Evolutionary conservation across 2,113 vertebrate species (phyloP).

Genomic region (Suricata suricatta): DNA sequence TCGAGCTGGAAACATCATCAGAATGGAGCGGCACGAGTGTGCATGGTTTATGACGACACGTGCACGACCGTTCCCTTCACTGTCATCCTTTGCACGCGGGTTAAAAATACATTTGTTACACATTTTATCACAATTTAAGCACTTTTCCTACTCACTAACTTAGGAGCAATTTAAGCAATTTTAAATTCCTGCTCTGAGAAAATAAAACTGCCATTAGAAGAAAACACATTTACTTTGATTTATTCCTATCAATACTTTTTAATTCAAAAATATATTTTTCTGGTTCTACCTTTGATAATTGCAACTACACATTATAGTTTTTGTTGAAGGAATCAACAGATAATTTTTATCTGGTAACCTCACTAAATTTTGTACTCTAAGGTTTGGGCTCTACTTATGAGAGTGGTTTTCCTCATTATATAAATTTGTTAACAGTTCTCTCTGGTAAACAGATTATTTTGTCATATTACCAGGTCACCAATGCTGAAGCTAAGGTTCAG

Average conservation of each 20-base stretch:
- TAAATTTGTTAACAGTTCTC: background rate
- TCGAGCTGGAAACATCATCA: background rate
- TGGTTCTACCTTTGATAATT: conserved; percentile 62
- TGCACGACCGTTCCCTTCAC: background rate
- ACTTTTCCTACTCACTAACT: conserved; percentile 62
- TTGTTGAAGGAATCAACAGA: conserved; percentile 44
- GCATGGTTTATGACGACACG: background rate
- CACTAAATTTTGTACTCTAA: conserved; percentile 40
- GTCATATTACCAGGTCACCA: background rate
- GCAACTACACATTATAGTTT: conserved; percentile 26
- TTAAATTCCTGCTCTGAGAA: conserved; percentile 66
- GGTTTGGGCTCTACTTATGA: conserved; percentile 1
- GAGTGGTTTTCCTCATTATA: background rate
- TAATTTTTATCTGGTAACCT: conserved; percentile 57
- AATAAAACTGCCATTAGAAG: conserved; percentile 67
- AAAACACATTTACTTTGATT: conserved; percentile 72
- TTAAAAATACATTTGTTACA: conserved; percentile 23
- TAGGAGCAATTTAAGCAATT: conserved; percentile 68
- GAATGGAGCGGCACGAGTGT: background rate
- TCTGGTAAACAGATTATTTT: conserved; percentile 45
- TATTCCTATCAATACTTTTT: conserved; percentile 66
- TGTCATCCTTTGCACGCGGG: background rate
- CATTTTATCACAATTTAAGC: conserved; percentile 61
- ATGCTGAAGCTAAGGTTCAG: background rate
- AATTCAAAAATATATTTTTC: conserved; percentile 65